Evolutionary conservation across 2,888 invertebrate species (phyloP), one percentile per base, ranked within the genome.

Genomic region (Syrista parreyssii): DNA sequence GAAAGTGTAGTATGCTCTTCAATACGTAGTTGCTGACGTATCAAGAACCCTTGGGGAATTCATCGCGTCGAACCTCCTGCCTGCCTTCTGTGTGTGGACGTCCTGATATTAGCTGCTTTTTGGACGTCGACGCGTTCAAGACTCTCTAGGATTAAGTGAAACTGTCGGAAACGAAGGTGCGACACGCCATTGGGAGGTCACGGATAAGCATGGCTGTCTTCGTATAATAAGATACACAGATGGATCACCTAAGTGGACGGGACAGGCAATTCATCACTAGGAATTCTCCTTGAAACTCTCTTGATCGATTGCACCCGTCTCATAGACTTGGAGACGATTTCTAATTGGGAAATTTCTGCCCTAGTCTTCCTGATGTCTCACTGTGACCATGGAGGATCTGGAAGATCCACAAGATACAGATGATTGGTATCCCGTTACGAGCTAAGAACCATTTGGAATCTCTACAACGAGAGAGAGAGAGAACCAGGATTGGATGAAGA

Each of bases 221-320:
- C 15, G 75, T 75, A 77, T 79, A 84, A 84, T 85, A 81, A 85
- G 82, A 76, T 80, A 82, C 81, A 78, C 79, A 81, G 80, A 83
- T 78, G 82, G 78, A 83, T 82, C 81, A 76, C 79, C 80, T 82
- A 82, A 84, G 82, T 80, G 78, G 77, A 79, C 73, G 77, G 75
- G 80, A 77, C 77, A 73, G 79, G 82, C 76, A 80, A 87, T 87
- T 83, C 80, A 80, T 85, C 84, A 82, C 76, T 79, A 32, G 32
- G 71, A 71, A 71, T 71, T 11, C 68, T 79, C 68, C 74, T 71
- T 55, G 75, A 36, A 68, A 77, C 55, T 11, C 15, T 6, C 40
- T 72, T 78, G 80, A 84, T 79, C 76, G 83, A 83, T 83, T 76
- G 75, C 12, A 74, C 74, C 36, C 75, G 69, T 78, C 68, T 15